Conservation (phyloP, 2,888 invertebrate species). For the Metellina segmentata region DNA sequence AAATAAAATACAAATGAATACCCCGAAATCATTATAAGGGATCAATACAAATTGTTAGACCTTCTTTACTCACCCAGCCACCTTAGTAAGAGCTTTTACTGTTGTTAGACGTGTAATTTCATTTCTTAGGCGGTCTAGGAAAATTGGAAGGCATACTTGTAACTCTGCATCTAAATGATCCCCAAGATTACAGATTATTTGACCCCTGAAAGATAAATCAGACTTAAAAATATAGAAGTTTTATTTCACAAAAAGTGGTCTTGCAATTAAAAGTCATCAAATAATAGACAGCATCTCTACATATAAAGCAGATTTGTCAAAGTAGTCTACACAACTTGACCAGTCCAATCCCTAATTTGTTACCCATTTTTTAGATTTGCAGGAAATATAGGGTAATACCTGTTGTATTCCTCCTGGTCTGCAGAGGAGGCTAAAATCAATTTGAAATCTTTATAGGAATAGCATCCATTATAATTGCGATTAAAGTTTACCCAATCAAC, state of each 20-base stretch:
- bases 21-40: neutral
- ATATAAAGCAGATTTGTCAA: too few relatives aligned
- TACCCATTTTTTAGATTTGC: too few relatives aligned
- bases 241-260: neutral
- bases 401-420: too few relatives aligned
- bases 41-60: neutral
- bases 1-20: neutral
- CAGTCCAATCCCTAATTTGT: too few relatives aligned
- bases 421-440: too few relatives aligned
- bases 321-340: too few relatives aligned
- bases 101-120: slow-evolving; percentile 98
- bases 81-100: slow-evolving; percentile 96
- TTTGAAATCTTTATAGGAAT: too few relatives aligned
- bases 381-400: too few relatives aligned
- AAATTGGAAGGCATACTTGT: slow-evolving; percentile 93
- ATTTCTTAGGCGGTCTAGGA: slow-evolving; percentile 95
- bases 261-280: neutral
- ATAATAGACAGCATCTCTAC: neutral
- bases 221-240: neutral
- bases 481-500: too few relatives aligned
- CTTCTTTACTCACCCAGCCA: slow-evolving; percentile 85
- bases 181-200: slow-evolving; percentile 94
- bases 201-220: slow-evolving; percentile 84
- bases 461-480: too few relatives aligned
- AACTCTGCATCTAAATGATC: slow-evolving; percentile 90